phyloP scores from a whole-genome alignment of 1,140 invertebrate species.

The Drosophila sturtevanti region DNA sequence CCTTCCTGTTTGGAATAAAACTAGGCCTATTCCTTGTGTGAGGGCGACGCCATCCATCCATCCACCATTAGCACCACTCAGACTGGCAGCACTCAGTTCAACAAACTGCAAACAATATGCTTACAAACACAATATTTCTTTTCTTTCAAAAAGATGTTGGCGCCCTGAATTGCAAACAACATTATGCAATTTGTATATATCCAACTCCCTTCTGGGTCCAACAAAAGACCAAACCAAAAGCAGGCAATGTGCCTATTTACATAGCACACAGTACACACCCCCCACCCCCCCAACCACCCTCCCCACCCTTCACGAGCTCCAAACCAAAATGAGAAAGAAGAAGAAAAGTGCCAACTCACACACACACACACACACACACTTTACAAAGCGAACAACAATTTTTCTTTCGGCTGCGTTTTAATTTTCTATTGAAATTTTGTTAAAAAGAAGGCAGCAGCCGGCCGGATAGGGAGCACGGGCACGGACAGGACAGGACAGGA shows the following conservation, averaged over 20 bases:
- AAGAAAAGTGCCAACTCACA: conserved; percentile 47
- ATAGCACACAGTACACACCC: conserved; percentile 36
- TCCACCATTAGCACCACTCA: not conserved
- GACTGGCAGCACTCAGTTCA: conserved; percentile 18
- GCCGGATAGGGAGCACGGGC: conserved; percentile 22
- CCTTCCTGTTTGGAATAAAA: no score
- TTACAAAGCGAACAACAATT: conserved; percentile 55
- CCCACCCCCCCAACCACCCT: not conserved
- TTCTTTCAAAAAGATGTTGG: conserved; percentile 7
- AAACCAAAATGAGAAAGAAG: not conserved
- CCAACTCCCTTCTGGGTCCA: not conserved
- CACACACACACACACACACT: conserved; percentile 26
- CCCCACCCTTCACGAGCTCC: no score
- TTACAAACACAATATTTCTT: conserved; percentile 23
- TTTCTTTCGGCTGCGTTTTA: conserved; percentile 79
- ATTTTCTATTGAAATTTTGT: conserved; percentile 79
- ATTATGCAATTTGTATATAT: conserved; percentile 61
- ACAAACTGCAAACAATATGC: conserved; percentile 49
- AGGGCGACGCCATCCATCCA: not conserved
- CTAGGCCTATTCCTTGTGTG: not conserved
- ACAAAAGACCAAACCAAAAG: not conserved
- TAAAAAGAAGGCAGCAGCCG: conserved; percentile 57
- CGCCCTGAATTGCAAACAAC: conserved; percentile 33
- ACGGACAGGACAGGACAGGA: conserved; percentile 7
- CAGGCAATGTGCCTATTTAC: conserved; percentile 52